Conservation (phyloP, 2,888 invertebrate genomes). For the Mechanitis messenoides region DNA sequence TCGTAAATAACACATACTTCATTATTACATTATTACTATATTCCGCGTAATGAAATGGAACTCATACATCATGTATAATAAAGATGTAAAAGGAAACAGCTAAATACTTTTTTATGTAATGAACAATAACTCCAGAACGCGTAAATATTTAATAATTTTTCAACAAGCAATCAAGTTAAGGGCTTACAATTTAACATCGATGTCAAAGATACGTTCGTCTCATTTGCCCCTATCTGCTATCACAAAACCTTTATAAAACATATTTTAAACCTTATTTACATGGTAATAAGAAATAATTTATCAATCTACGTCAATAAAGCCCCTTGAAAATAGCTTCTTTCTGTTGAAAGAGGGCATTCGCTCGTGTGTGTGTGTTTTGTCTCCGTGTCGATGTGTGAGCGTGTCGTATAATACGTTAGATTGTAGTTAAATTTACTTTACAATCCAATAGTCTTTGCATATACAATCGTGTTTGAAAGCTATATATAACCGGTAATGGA, state of each 20-base stretch:
- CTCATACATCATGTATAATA: neutral
- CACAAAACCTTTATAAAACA: conserved; percentile 6
- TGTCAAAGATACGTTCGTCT: conserved; percentile 28
- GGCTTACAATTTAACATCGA: conserved; percentile 23
- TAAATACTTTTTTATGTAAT: neutral
- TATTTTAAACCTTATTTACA: conserved; percentile 23
- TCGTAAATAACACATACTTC: neutral
- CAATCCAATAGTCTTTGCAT: conserved; percentile 15
- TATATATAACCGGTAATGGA: conserved; percentile 35
- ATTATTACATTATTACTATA: no score
- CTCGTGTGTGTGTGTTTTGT: conserved; percentile 34
- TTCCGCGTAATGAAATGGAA: neutral
- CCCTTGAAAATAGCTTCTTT: conserved; percentile 47
- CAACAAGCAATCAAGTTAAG: conserved; percentile 19
- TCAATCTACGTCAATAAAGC: conserved; percentile 36
- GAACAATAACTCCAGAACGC: neutral
- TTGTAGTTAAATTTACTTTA: conserved; percentile 12
- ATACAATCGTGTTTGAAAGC: no score
- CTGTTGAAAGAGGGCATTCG: conserved; percentile 35
- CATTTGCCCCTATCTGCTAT: conserved; percentile 25
- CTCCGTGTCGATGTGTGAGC: conserved; percentile 32
- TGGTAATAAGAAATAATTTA: conserved; percentile 33
- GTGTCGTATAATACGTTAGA: conserved; percentile 16
- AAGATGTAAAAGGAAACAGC: no score
- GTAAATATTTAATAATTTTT: conserved; percentile 20